Percentiles rank a stretch among this genome's conserved stretches.
Conservation (phyloP, 2,888 invertebrate genomes). For the Oligia strigilis region DNA sequence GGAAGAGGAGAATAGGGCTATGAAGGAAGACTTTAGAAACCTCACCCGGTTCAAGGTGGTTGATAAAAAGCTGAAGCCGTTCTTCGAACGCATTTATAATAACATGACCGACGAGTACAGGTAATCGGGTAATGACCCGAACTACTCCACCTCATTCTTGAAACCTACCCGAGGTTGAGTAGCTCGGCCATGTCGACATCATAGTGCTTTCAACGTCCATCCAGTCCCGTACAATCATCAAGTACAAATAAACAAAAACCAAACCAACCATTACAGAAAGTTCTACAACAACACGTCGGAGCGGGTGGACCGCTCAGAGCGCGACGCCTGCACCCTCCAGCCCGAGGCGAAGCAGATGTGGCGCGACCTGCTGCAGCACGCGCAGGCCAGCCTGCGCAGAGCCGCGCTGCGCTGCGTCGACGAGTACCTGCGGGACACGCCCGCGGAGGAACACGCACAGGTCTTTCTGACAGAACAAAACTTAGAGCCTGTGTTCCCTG, state of each 20-base stretch:
- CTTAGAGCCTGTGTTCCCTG: background rate
- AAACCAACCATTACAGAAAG: conserved; percentile 49
- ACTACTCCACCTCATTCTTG: too few relatives aligned
- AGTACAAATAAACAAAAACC: background rate
- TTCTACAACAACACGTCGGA: conserved; percentile 62
- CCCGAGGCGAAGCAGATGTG: conserved; percentile 68
- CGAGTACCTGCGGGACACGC: conserved; percentile 49
- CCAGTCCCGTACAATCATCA: too few relatives aligned
- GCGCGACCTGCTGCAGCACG: conserved; percentile 68
- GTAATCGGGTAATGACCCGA: conserved; percentile 46
- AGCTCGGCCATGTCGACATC: background rate
- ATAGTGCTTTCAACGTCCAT: background rate
- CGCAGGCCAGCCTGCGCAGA: conserved; percentile 54
- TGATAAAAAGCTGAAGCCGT: conserved; percentile 59
- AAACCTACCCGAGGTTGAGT: too few relatives aligned
- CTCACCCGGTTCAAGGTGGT: conserved; percentile 70
- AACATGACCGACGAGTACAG: conserved; percentile 74
- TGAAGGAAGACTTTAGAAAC: background rate
- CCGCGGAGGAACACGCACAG: conserved; percentile 19
- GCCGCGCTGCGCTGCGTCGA: conserved; percentile 64
- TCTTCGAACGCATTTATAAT: conserved; percentile 73
- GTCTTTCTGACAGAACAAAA: background rate
- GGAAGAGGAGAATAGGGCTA: background rate
- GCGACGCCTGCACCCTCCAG: conserved; percentile 70
- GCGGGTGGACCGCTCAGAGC: conserved; percentile 49